phyloP scores from a whole-genome alignment of 2,113 vertebrate species.

The Rana temporaria region DNA sequence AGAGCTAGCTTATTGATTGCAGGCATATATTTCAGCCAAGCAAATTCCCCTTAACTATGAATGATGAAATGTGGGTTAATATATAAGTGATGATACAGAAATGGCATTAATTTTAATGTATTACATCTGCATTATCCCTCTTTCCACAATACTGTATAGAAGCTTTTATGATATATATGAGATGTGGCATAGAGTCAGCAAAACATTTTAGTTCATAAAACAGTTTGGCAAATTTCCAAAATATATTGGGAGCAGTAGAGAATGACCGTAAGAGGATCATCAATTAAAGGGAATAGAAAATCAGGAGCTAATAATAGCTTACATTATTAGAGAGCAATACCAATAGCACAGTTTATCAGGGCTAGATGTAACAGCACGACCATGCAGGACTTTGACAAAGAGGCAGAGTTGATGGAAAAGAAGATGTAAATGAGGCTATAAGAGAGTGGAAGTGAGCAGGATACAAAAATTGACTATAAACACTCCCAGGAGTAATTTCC shows the following conservation, averaged over 20 bases:
- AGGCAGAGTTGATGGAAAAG: too few species aligned
- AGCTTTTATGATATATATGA: conserved; percentile 21
- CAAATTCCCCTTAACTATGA: neutral
- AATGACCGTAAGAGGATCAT: conserved; percentile 3
- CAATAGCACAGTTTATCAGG: too few species aligned
- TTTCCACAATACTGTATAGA: neutral
- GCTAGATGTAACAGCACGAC: too few species aligned
- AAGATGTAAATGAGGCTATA: too few species aligned
- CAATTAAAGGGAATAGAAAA: neutral
- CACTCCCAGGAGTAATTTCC: too few species aligned
- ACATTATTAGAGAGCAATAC: too few species aligned
- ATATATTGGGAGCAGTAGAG: neutral
- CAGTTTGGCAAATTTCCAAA: conserved; percentile 6
- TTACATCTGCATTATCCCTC: neutral
- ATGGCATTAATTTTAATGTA: conserved; percentile 16
- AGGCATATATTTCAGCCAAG: conserved; percentile 18
- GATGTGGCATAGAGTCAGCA: conserved; percentile 24
- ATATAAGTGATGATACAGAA: conserved; percentile 23
- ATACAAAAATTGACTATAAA: too few species aligned
- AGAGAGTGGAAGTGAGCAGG: too few species aligned
- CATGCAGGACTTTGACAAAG: too few species aligned
- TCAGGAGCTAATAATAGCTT: conserved; percentile 10
- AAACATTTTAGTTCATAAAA: conserved; percentile 25
- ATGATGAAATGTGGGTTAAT: neutral
- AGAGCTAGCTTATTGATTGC: conserved; percentile 12